Percentiles rank a stretch among this genome's conserved stretches.
phyloP scores from a whole-genome alignment of 2,888 invertebrate species.

The Galeopsomyia nigrocyanea region DNA sequence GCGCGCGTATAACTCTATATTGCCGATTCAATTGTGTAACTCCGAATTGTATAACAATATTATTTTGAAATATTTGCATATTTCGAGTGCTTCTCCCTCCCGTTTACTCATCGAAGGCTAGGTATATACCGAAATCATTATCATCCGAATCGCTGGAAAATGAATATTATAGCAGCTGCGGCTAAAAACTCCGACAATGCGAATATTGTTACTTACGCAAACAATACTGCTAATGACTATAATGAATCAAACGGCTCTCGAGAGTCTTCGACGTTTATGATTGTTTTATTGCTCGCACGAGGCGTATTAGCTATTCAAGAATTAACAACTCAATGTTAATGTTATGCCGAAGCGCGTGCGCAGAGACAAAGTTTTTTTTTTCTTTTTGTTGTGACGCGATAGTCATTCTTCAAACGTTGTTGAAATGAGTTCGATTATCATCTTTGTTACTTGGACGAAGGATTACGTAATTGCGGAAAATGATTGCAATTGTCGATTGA shows the following conservation, averaged over 20 bases:
- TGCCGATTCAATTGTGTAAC: constrained; percentile 10
- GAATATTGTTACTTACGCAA: constrained; percentile 3
- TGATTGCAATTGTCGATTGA: too few relatives aligned
- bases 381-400: not conserved
- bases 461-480: not conserved
- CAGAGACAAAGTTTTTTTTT: constrained; percentile 3
- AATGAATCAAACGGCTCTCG: constrained; percentile 20
- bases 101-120: too few relatives aligned
- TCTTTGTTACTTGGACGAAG: not conserved
- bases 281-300: constrained; percentile 39
- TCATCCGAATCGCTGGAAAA: too few relatives aligned
- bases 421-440: constrained; percentile 12
- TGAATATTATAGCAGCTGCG: not conserved
- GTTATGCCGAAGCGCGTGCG: constrained; percentile 22
- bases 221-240: constrained; percentile 7
- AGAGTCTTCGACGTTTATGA: constrained; percentile 20
- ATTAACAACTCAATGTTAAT: constrained; percentile 30
- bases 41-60: not conserved
- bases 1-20: not conserved
- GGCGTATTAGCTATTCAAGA: constrained; percentile 8
- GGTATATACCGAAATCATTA: too few relatives aligned
- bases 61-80: not conserved
- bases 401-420: constrained; percentile 16
- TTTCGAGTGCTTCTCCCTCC: too few relatives aligned
- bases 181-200: constrained; percentile 5